Evolutionary conservation across 2,888 invertebrate genomes (phyloP), one percentile per base, ranked within the genome.

Genomic region (Drosophila antonietae): DNA sequence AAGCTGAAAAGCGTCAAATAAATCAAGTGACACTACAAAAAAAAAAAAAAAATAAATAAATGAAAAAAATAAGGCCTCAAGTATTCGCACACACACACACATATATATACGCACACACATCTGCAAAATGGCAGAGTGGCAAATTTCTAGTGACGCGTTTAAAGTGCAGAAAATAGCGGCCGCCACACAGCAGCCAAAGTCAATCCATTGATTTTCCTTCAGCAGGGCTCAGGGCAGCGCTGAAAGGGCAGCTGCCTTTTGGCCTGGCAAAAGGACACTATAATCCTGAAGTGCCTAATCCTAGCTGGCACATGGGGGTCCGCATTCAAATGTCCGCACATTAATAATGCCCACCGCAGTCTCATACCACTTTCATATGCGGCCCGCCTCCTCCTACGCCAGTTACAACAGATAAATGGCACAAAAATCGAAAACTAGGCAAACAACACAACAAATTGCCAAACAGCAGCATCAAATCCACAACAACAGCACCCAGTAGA

Each of bases 171-270:
- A 86, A 86, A 86, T 44, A 69, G 74, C 73, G 63, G 51, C 28
- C 41, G 28, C 43, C 44, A 20, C 49, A 41, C 73, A 74, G 78
- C 80, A 75, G 80, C 84, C 84, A 86, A 68, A 71, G 69, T 39
- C 82, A 86, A 88, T 88, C 82, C 82, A 88, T 86, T 86, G 88
- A 88, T 88, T 86, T 88, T 87, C 78, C 71, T 75, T 68, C 35
- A 12, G 37, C 15, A 12, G 18, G n/a, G 35, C 33, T 31, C 35
- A 12, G 37, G 10, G 37, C 15, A n/a, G 18, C 15, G 44, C 33
- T 31, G 44, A 9, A 46, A 53, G 33, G 28, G 37, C 23, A 18
- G 8, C 3, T 41, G 41, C 18, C 10, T 12, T 55, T 31, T 18
- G 28, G 41, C 31, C 31, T 14, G 41, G 14, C 55, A 56, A 56